A percentile compares a stretch with the other conserved stretches of the same genome.
These are phyloP conservation scores for Trigoniulus corallinus DNA, from an alignment of 1,140 invertebrate species.

Conservation along the genomic window DNA sequence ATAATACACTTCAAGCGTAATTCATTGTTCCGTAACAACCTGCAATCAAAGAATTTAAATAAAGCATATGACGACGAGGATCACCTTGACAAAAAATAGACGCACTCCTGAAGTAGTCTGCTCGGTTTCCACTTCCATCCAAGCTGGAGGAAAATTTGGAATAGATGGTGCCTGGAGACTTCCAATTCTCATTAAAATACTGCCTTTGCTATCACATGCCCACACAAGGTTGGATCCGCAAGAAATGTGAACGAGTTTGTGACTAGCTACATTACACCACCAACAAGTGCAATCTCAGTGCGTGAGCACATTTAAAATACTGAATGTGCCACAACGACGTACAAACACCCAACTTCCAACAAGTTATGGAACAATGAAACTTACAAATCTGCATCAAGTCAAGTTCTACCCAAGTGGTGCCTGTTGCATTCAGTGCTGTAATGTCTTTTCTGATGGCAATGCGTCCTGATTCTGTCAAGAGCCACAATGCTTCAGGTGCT, in stretches of 20 bases:
- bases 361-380: neutral
- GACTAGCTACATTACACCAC: conserved; percentile 21
- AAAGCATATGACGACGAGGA: too few relatives aligned
- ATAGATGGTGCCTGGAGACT: conserved; percentile 26
- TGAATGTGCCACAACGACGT: neutral
- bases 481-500: conserved; percentile 29
- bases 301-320: too few relatives aligned
- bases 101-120: neutral
- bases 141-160: conserved; percentile 29
- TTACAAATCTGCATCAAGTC: conserved; percentile 31
- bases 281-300: conserved; percentile 1
- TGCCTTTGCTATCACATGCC: conserved; percentile 31
- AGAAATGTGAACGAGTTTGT: conserved; percentile 27
- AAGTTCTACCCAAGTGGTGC: conserved; percentile 28
- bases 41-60: too few relatives aligned
- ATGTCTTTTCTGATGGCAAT: conserved; percentile 31
- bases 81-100: too few relatives aligned
- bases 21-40: too few relatives aligned
- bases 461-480: conserved; percentile 25
- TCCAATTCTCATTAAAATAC: conserved; percentile 32
- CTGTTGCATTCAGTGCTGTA: conserved; percentile 21
- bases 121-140: conserved; percentile 29
- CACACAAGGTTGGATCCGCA: conserved; percentile 33
- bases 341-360: neutral
- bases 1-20: neutral